These are phyloP conservation scores for Caenorhabditis tropicalis DNA, from an alignment of 1,140 invertebrate species.

Conservation along the genomic window DNA sequence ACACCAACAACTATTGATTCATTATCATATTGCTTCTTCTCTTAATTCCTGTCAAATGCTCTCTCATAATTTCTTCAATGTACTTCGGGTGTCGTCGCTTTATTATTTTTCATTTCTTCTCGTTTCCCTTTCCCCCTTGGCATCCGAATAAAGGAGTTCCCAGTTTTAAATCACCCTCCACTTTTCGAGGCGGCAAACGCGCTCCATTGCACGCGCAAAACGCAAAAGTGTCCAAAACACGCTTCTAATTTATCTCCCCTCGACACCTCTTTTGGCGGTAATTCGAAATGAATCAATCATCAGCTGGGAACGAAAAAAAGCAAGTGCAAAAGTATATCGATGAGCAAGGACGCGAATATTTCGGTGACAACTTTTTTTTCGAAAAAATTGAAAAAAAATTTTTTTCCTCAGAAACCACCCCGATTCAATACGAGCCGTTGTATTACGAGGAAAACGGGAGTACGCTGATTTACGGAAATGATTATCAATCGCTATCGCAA, in stretches of 20 bases:
- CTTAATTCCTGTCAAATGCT: background rate
- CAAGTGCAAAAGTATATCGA: background rate
- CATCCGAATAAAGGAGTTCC: too few relatives aligned
- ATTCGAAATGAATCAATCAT: background rate
- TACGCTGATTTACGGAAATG: background rate
- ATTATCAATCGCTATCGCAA: background rate
- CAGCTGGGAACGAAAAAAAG: background rate
- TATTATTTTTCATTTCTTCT: background rate
- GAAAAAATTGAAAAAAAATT: too few relatives aligned
- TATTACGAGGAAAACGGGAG: background rate
- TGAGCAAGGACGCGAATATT: background rate
- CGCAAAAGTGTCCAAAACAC: conserved; percentile 31
- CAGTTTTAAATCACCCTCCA: background rate
- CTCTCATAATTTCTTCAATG: background rate
- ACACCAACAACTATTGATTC: conserved; percentile 34
- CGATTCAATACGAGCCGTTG: background rate
- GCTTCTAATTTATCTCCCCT: conserved; percentile 8
- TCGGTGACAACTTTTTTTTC: too few relatives aligned
- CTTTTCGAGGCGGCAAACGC: background rate
- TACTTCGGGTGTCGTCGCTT: background rate
- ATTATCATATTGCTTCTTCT: background rate
- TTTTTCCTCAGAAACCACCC: background rate
- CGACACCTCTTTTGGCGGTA: conserved; percentile 2
- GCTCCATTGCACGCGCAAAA: background rate
- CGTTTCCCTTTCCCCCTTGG: too few relatives aligned